Evolutionary conservation across 2,113 vertebrate genomes (phyloP).

Genomic region (Epinephelus lanceolatus): DNA sequence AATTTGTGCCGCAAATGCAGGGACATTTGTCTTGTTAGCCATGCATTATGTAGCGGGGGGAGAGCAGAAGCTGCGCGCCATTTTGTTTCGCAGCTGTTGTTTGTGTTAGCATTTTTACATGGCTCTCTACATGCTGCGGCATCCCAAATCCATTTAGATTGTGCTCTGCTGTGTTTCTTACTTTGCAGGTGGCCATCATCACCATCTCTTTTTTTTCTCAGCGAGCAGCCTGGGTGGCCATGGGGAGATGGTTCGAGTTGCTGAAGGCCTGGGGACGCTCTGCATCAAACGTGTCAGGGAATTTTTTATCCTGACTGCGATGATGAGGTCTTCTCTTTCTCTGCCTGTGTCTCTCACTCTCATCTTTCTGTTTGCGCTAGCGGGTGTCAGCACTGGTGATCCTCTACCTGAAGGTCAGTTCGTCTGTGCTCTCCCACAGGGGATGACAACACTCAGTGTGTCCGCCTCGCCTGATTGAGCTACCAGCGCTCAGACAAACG

Average conservation of each 20-base stretch:
- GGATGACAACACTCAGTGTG: slow-evolving; percentile 7
- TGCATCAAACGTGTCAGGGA: neutral
- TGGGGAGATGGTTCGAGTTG: neutral
- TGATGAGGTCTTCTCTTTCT: slow-evolving; percentile 20
- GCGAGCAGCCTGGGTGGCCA: neutral
- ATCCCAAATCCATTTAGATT: slow-evolving; percentile 24
- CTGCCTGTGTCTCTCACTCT: slow-evolving; percentile 5
- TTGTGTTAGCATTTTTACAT: slow-evolving; percentile 80
- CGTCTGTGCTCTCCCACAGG: neutral
- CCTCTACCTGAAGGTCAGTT: slow-evolving; percentile 34
- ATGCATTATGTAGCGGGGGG: slow-evolving; percentile 90
- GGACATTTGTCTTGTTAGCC: slow-evolving; percentile 93
- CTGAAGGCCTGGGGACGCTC: neutral
- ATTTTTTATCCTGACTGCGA: neutral
- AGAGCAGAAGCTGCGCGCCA: slow-evolving; percentile 71
- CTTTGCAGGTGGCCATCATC: slow-evolving; percentile 52
- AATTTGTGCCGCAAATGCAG: slow-evolving; percentile 89
- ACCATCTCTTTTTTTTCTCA: neutral
- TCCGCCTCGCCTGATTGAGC: slow-evolving; percentile 7
- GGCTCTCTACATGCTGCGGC: slow-evolving; percentile 26
- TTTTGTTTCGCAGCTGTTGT: slow-evolving; percentile 88
- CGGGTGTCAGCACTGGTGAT: slow-evolving; percentile 1
- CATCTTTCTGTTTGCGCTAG: slow-evolving; percentile 15
- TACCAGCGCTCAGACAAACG: slow-evolving; percentile 17
- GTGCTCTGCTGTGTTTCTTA: slow-evolving; percentile 18